A percentile compares a stretch with the other conserved stretches of the same genome.
phyloP scores from a whole-genome alignment of 2,888 invertebrate species.

The Bugula neritina region DNA sequence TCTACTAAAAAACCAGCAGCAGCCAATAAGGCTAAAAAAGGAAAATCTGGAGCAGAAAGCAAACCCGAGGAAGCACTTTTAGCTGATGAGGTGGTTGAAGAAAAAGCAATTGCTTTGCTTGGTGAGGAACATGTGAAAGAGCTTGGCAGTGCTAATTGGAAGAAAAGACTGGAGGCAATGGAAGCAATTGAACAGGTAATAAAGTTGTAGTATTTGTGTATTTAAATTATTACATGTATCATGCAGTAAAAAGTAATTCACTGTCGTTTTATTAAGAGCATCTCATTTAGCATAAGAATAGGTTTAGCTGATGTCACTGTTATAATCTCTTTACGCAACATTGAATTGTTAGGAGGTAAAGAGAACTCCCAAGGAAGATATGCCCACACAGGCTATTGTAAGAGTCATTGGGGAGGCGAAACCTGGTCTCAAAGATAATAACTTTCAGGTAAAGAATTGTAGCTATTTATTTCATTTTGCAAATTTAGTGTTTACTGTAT shows the following conservation, averaged over 20 bases:
- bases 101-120: slow-evolving; percentile 61
- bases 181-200: slow-evolving; percentile 65
- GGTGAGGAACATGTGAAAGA: slow-evolving; percentile 63
- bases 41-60: slow-evolving; percentile 26
- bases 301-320: no score
- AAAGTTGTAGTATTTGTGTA: no score
- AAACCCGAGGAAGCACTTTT: slow-evolving; percentile 18
- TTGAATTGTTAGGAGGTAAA: slow-evolving; percentile 21
- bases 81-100: slow-evolving; percentile 70
- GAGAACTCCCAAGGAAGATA: slow-evolving; percentile 55
- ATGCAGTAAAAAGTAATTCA: no score
- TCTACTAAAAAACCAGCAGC: slow-evolving; percentile 32
- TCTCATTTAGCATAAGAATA: no score
- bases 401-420: slow-evolving; percentile 67
- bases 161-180: slow-evolving; percentile 69
- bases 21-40: slow-evolving; percentile 26
- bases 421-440: slow-evolving; percentile 80
- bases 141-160: slow-evolving; percentile 76
- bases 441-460: slow-evolving; percentile 74
- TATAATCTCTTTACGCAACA: no score
- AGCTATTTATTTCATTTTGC: no score
- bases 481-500: no score
- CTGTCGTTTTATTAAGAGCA: no score
- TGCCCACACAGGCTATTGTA: slow-evolving; percentile 70
- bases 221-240: no score